Evolutionary conservation across 1,140 invertebrate species (phyloP).

Genomic region (Propsilocerus akamusi): DNA sequence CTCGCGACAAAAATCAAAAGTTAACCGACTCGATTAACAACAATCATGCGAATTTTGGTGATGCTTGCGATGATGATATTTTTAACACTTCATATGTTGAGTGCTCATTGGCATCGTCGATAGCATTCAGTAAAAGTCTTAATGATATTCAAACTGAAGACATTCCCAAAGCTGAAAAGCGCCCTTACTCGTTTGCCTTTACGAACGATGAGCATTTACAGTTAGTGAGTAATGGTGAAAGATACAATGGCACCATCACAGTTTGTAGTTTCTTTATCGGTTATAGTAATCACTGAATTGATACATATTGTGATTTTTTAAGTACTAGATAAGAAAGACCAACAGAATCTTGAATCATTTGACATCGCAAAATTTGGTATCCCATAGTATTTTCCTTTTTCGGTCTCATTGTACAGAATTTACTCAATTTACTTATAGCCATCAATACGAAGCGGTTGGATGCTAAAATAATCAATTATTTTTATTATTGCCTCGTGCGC

Average conservation of each 20-base stretch:
- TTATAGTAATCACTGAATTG: no score
- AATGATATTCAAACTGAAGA: not conserved
- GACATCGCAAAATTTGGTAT: no score
- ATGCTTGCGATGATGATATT: not conserved
- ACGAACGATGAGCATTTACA: not conserved
- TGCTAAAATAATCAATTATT: constrained; percentile 1
- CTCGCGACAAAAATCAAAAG: not conserved
- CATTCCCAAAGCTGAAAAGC: not conserved
- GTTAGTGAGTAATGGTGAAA: not conserved
- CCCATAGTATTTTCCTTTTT: no score
- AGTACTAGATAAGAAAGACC: no score
- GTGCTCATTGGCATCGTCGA: not conserved
- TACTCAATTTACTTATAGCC: not conserved
- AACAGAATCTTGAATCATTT: no score
- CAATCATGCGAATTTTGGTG: not conserved
- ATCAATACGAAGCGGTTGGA: constrained; percentile 1
- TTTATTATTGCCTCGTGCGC: not conserved
- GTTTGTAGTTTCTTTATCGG: no score
- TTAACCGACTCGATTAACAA: not conserved
- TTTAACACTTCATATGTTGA: not conserved
- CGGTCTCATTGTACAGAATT: no score
- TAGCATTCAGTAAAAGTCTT: not conserved
- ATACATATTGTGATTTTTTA: no score
- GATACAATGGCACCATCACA: not conserved
- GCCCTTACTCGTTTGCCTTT: not conserved